Evolutionary conservation across 2,113 vertebrate genomes (phyloP).

Genomic region (Stigmatopora nigra): DNA sequence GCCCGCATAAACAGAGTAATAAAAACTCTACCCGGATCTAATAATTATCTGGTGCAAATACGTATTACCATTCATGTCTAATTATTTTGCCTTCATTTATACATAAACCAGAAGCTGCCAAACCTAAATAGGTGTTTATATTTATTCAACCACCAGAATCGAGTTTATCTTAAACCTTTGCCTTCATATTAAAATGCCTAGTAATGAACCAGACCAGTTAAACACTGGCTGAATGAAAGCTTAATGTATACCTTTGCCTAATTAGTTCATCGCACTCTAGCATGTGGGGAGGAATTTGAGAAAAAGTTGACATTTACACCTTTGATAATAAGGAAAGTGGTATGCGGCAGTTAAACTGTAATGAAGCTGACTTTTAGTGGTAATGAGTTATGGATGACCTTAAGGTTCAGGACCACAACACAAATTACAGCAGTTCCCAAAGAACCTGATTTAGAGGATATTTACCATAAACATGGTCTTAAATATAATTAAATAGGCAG

Average conservation of each 20-base stretch:
- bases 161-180: background rate
- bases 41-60: slow-evolving; percentile 37
- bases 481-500: slow-evolving; percentile 63
- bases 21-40: slow-evolving; percentile 45
- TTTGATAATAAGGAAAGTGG: slow-evolving; percentile 27
- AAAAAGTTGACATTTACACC: slow-evolving; percentile 25
- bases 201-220: background rate
- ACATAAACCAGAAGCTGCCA: slow-evolving; percentile 1
- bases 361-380: slow-evolving; percentile 20
- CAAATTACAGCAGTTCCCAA: slow-evolving; percentile 37
- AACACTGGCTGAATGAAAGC: background rate
- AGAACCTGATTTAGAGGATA: slow-evolving; percentile 44
- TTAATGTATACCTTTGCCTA: background rate
- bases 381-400: slow-evolving; percentile 49
- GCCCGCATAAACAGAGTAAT: slow-evolving; percentile 67
- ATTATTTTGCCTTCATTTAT: slow-evolving; percentile 13
- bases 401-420: slow-evolving; percentile 31
- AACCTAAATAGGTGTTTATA: background rate
- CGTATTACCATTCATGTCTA: slow-evolving; percentile 25
- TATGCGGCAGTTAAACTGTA: slow-evolving; percentile 22
- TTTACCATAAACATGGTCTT: slow-evolving; percentile 44
- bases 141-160: background rate
- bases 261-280: background rate
- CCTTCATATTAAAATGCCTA: background rate
- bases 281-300: slow-evolving; percentile 4